A percentile compares a stretch with the other conserved stretches of the same genome.
These are phyloP conservation scores for Phthorimaea operculella DNA, from an alignment of 1,140 invertebrate genomes.

Conservation along the genomic window DNA sequence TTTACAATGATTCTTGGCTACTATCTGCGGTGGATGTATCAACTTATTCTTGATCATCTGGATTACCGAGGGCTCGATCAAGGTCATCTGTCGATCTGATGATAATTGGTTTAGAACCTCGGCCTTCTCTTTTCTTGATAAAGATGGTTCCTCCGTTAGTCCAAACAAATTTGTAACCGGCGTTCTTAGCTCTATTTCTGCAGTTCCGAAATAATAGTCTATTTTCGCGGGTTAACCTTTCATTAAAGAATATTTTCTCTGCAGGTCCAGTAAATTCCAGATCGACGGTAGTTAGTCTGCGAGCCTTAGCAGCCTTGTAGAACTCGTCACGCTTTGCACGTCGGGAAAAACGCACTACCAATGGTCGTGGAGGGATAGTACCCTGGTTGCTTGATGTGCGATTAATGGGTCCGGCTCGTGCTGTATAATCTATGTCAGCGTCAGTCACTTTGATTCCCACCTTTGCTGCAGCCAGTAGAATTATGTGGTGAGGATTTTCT, in stretches of 20 bases:
- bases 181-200: neutral
- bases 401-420: slow-evolving; percentile 1
- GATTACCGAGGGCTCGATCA: neutral
- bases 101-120: neutral
- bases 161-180: slow-evolving; percentile 7
- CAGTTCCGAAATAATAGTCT: slow-evolving; percentile 10
- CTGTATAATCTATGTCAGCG: slow-evolving; percentile 3
- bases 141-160: slow-evolving; percentile 7
- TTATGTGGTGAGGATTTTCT: slow-evolving; percentile 8
- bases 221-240: slow-evolving; percentile 6
- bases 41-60: neutral
- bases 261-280: neutral
- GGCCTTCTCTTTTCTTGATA: slow-evolving; percentile 2
- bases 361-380: neutral
- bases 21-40: neutral
- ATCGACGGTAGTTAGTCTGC: slow-evolving; percentile 6
- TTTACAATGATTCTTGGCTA: neutral
- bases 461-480: neutral
- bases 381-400: too few species aligned
- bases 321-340: slow-evolving; percentile 5
- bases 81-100: neutral
- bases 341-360: neutral
- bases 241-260: slow-evolving; percentile 5
- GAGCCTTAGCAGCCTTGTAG: neutral
- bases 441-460: slow-evolving; percentile 1